Conservation (phyloP, 2,797 vertebrate species). For the Psittacula derbiana region DNA sequence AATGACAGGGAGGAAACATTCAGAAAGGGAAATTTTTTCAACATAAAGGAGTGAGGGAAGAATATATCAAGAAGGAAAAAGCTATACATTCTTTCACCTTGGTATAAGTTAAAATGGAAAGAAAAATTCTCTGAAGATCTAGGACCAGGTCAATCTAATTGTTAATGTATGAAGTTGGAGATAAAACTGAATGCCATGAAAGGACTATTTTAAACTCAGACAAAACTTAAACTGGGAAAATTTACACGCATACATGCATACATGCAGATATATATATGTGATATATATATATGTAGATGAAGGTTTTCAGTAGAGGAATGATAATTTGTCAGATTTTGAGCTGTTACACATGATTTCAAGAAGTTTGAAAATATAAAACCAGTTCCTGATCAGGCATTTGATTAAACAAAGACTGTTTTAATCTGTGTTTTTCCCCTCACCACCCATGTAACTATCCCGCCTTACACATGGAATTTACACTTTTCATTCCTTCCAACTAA, state of each 20-base stretch:
- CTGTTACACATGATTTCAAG: background rate
- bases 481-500: background rate
- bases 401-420: background rate
- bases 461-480: background rate
- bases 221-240: conserved; percentile 29
- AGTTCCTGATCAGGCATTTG: background rate
- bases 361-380: background rate
- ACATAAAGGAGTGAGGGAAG: background rate
- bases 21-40: background rate
- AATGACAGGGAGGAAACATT: background rate
- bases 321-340: background rate
- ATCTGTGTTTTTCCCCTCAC: background rate
- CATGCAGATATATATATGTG: background rate
- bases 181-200: conserved; percentile 17
- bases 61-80: background rate
- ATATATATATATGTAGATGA: background rate
- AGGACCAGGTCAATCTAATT: conserved; percentile 21
- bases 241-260: background rate
- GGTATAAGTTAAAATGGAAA: conserved; percentile 36
- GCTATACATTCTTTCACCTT: conserved; percentile 4
- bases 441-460: fast-evolving
- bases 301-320: background rate
- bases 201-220: conserved; percentile 40
- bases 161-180: conserved; percentile 47
- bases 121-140: conserved; percentile 31